Conservation (phyloP, 2,113 vertebrate species). For the Acanthochromis polyacanthus region DNA sequence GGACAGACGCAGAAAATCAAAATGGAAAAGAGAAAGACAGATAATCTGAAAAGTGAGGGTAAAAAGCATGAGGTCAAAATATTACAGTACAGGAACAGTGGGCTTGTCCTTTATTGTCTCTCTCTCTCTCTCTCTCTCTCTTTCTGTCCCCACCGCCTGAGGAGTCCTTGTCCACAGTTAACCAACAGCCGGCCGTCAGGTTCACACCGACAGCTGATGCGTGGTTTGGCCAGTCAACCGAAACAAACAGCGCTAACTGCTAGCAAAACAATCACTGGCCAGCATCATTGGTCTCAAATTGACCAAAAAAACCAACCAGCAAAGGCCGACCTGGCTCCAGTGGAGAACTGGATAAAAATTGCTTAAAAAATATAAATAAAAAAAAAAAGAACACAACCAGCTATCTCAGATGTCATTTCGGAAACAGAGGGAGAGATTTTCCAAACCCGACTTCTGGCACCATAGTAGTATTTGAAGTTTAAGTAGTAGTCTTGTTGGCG, state of each 20-base stretch:
- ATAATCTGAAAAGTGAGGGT: conserved; percentile 50
- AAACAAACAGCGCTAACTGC: conserved; percentile 56
- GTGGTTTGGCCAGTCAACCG: conserved; percentile 60
- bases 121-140: conserved; percentile 56
- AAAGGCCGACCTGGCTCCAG: conserved; percentile 74
- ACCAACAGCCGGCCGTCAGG: conserved; percentile 71
- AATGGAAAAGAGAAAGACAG: conserved; percentile 43
- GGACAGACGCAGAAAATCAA: conserved; percentile 32
- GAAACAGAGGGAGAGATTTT: conserved; percentile 77
- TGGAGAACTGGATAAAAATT: conserved; percentile 76
- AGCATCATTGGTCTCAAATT: conserved; percentile 64
- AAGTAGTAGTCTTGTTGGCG: conserved; percentile 77
- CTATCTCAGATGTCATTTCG: conserved; percentile 72
- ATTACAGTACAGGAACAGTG: conserved; percentile 84
- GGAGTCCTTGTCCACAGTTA: conserved; percentile 79
- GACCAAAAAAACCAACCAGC: conserved; percentile 74
- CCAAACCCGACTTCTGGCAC: conserved; percentile 82
- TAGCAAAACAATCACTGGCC: conserved; percentile 77
- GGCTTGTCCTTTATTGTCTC: conserved; percentile 68
- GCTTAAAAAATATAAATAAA: conserved; percentile 80
- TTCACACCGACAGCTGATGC: conserved; percentile 55
- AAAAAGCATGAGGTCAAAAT: conserved; percentile 74
- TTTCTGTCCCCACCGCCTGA: conserved; percentile 75
- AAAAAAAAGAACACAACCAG: conserved; percentile 63
- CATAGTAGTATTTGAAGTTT: conserved; percentile 80